Conservation (phyloP, 1,140 invertebrate genomes). For the Tetramorium parvispinum region DNA sequence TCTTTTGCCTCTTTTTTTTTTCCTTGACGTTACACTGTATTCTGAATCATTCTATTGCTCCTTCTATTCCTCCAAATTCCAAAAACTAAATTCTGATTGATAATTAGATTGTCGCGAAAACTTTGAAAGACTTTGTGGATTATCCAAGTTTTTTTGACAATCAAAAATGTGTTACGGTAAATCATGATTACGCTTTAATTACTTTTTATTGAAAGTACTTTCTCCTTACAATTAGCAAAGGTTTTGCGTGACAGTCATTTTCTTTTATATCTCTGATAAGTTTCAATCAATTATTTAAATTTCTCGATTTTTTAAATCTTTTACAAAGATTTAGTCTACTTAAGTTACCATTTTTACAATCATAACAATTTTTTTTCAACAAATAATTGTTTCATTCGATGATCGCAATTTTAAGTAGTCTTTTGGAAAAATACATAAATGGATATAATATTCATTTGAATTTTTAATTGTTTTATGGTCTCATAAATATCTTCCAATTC, state of each 20-base stretch:
- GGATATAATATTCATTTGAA: background rate
- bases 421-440: background rate
- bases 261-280: too few species aligned
- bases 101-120: background rate
- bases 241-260: too few species aligned
- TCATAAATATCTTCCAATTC: background rate
- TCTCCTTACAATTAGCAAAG: too few species aligned
- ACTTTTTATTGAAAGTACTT: too few species aligned
- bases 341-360: background rate
- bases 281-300: too few species aligned
- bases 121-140: background rate
- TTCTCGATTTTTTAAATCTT: background rate
- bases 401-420: background rate
- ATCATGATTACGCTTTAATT: too few species aligned
- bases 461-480: background rate
- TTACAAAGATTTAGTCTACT: background rate
- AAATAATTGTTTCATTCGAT: background rate
- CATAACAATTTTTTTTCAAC: background rate
- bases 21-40: background rate
- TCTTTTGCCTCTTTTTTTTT: slow-evolving; percentile 41
- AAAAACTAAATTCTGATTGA: background rate
- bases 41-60: background rate
- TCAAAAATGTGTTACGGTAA: background rate
- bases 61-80: too few species aligned
- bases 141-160: background rate